A percentile compares a stretch with the other conserved stretches of the same genome.
Conservation (phyloP, 2,113 vertebrate genomes). For the Syngnathus typhle region DNA sequence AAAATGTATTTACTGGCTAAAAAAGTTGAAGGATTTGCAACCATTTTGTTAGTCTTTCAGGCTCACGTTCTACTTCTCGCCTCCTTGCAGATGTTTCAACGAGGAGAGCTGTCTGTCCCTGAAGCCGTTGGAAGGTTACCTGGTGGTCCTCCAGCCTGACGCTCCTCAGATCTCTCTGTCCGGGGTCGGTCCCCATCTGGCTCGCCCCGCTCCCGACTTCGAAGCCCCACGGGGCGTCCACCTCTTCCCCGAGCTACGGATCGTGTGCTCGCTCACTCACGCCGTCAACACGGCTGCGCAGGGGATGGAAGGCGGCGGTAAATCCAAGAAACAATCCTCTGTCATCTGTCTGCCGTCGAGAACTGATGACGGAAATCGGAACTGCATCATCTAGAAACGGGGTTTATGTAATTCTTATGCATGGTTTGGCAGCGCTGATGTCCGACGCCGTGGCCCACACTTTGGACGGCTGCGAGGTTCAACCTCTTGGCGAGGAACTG, state of each 20-base stretch:
- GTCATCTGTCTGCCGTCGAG: too few relatives aligned
- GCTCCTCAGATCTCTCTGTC: constrained; percentile 92
- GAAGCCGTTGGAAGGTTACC: constrained; percentile 88
- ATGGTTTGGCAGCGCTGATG: constrained; percentile 72
- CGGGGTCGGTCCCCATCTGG: constrained; percentile 84
- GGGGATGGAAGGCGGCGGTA: constrained; percentile 77
- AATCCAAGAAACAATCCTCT: constrained; percentile 1
- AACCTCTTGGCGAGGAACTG: constrained; percentile 87
- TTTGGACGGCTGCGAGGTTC: constrained; percentile 92
- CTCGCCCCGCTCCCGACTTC: constrained; percentile 83
- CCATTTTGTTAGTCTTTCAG: neutral
- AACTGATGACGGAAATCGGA: neutral
- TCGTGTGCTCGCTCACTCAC: constrained; percentile 91
- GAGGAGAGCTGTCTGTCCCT: constrained; percentile 94
- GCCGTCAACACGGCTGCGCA: constrained; percentile 75
- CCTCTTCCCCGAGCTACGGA: constrained; percentile 89
- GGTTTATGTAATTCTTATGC: neutral
- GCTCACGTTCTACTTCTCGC: neutral
- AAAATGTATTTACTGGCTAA: too few relatives aligned
- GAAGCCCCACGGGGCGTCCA: constrained; percentile 81
- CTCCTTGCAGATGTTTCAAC: constrained; percentile 83
- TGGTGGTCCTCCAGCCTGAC: constrained; percentile 93
- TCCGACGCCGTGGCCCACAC: constrained; percentile 96
- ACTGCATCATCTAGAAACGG: neutral
- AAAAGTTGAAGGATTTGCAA: neutral